A percentile compares a stretch with the other conserved stretches of the same genome.
Evolutionary conservation across 2,888 invertebrate genomes (phyloP).

Genomic region (Drosophila paramelanica): DNA sequence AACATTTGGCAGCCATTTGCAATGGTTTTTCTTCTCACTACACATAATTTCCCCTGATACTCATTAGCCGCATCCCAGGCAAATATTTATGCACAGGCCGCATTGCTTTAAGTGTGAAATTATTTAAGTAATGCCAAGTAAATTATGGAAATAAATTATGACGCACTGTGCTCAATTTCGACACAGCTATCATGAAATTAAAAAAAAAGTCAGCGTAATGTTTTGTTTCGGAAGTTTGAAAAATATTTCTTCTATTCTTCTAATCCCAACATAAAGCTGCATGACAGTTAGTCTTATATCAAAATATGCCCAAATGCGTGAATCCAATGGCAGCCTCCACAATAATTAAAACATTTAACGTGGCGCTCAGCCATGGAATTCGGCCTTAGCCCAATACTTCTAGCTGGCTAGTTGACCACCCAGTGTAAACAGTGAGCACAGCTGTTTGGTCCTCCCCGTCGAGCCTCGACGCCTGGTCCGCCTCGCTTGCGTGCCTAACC

Average conservation of each 20-base stretch:
- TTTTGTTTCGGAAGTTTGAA: too few species aligned
- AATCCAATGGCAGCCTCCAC: slow-evolving; percentile 3
- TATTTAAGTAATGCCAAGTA: slow-evolving; percentile 64
- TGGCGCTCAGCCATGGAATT: slow-evolving; percentile 52
- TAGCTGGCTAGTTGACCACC: slow-evolving; percentile 25
- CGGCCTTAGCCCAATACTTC: slow-evolving; percentile 20
- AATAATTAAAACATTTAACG: slow-evolving; percentile 72
- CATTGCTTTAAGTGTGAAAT: slow-evolving; percentile 68
- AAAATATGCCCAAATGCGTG: too few species aligned
- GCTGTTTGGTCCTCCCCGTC: slow-evolving; percentile 53
- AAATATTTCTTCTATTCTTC: too few species aligned
- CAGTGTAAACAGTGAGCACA: slow-evolving; percentile 71
- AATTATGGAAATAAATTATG: slow-evolving; percentile 62
- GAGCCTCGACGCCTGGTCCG: neutral
- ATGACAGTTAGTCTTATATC: too few species aligned
- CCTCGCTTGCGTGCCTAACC: slow-evolving; percentile 64
- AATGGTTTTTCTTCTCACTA: slow-evolving; percentile 27
- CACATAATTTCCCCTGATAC: slow-evolving; percentile 70
- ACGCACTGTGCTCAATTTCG: slow-evolving; percentile 6
- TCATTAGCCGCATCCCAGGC: slow-evolving; percentile 57
- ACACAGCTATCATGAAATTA: neutral
- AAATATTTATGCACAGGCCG: slow-evolving; percentile 52
- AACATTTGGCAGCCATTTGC: slow-evolving; percentile 52
- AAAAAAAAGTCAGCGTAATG: too few species aligned
- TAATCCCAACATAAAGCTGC: too few species aligned